Percentiles rank a stretch among this genome's conserved stretches.
These are phyloP conservation scores for Nowickia ferox DNA, from an alignment of 2,888 invertebrate genomes.

Conservation along the genomic window DNA sequence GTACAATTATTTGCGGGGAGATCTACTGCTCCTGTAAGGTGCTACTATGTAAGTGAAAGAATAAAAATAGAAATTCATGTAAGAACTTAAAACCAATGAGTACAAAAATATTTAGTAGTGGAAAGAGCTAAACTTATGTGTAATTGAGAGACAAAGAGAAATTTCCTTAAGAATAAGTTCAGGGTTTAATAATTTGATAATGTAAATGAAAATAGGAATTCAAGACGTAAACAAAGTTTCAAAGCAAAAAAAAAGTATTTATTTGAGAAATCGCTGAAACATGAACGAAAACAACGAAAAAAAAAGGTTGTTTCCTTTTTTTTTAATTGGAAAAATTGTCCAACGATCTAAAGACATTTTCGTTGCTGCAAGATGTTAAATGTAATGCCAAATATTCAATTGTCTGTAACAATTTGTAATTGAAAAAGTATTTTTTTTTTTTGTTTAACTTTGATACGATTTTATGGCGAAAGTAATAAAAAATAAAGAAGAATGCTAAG, in stretches of 20 bases:
- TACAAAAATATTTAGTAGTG: too few species aligned
- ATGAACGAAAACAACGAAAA: neutral
- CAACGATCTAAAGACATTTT: neutral
- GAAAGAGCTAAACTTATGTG: too few species aligned
- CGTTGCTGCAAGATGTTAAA: neutral
- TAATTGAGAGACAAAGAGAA: too few species aligned
- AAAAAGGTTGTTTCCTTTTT: neutral
- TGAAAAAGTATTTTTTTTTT: constrained; percentile 22
- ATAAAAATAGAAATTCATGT: too few species aligned
- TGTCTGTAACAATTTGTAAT: constrained; percentile 48
- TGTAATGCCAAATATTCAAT: constrained; percentile 29
- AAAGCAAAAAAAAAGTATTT: constrained; percentile 31
- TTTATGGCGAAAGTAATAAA: constrained; percentile 15
- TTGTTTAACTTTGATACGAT: neutral
- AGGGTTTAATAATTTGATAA: too few species aligned
- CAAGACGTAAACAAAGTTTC: too few species aligned
- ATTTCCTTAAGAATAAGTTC: too few species aligned
- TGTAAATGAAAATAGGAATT: too few species aligned
- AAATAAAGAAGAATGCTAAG: constrained; percentile 4
- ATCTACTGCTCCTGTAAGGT: too few species aligned
- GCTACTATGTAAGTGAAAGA: too few species aligned
- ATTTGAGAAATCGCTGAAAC: neutral
- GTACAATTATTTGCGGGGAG: too few species aligned
- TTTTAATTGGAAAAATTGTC: constrained; percentile 33
- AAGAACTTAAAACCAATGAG: too few species aligned